Base-by-base conservation (phyloP, 2,888 invertebrate genomes). In the Drosophila putrida region DNA sequence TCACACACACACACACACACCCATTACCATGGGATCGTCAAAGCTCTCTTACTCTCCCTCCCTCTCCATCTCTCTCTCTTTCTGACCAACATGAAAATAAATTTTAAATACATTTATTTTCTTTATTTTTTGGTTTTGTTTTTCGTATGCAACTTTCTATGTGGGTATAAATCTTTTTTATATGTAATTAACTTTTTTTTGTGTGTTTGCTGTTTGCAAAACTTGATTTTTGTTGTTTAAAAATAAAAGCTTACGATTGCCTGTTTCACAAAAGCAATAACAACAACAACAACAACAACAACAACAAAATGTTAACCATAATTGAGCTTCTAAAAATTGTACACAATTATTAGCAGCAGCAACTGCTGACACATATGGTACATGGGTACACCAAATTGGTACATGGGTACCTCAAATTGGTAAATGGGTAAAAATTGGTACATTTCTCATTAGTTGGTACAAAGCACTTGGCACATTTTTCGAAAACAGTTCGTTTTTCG, bases 91-190 rank as follows among this genome's bases (percentile, higher is more conserved):
- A 88, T 82, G 79, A 87, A 83, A 83, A 84, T 77, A 50, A 80
- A 71, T 68, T 68, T 71, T 49, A 67, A 68, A 69, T 49, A 58
- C 66, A 71, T 43, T 61, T 61, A 50, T 59, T 35, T 54, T 20
- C 4, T 31, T 61, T 36, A 46, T 6, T 31, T 6, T 31, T 53
- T 66, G 46, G 36, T 49, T 27, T 59, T 67, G 43, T 35, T 53
- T 53, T 44, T 74, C 50, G 80, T 75, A 75, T 83, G 83, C 85
- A 83, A 83, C 88, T 83, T 88, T 83, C 83, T 83, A 83, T 85
- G 82, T 68, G 85, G 82, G 67, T 74, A 84, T 84, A 87, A 82
- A 87, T 82, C 87, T 83, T 82, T 77, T 86, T 80, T 67, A 62
- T 78, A 74, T 73, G 86, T 83, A 83, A 86, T 83, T 82, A 81